Conservation (phyloP, 2,113 vertebrate species). For the Serinus canaria region DNA sequence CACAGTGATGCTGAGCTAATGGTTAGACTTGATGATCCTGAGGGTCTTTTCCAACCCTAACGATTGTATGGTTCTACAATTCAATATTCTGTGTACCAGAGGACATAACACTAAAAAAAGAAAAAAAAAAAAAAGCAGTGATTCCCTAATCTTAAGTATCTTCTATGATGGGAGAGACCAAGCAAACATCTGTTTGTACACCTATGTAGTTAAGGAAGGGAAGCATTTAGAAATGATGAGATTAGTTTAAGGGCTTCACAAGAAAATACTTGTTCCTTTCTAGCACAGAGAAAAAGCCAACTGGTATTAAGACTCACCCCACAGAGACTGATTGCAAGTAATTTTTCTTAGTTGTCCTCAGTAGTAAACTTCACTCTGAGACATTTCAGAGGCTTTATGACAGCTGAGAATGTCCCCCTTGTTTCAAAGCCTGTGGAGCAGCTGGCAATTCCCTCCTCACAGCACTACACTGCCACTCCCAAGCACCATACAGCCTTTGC, state of each 20-base stretch:
- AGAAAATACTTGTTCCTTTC: neutral
- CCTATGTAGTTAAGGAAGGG: neutral
- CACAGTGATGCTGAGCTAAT: accelerated
- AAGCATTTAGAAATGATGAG: neutral
- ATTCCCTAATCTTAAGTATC: neutral
- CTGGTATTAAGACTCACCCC: neutral
- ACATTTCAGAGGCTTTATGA: neutral
- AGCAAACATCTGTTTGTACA: neutral
- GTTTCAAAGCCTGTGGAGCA: neutral
- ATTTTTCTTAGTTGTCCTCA: neutral
- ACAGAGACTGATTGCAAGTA: neutral
- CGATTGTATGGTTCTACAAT: neutral
- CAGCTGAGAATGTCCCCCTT: neutral
- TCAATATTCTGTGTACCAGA: neutral
- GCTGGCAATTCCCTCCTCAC: neutral
- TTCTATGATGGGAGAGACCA: neutral
- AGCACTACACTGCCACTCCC: neutral
- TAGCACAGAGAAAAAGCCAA: neutral
- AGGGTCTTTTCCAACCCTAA: neutral
- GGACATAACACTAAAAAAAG: neutral
- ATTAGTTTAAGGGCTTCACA: neutral
- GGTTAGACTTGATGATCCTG: neutral
- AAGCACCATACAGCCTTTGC: neutral
- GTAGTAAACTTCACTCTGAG: neutral
- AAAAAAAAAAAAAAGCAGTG: neutral